Evolutionary conservation across 2,888 invertebrate species (phyloP), one percentile per base, ranked within the genome.

Genomic region (Uloborus plumipes): DNA sequence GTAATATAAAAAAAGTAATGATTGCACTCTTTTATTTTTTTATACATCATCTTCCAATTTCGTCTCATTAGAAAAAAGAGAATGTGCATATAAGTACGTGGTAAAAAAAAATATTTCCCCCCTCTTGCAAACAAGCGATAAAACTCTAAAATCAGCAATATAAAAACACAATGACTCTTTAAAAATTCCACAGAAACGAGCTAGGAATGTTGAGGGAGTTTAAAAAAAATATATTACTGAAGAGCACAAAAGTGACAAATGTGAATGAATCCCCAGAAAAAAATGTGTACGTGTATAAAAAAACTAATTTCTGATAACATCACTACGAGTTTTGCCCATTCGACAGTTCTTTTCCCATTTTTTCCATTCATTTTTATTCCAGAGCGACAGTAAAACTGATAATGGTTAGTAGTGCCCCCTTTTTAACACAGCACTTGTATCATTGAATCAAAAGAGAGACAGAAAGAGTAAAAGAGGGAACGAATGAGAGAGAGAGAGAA

Each of bases 131-230:
- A 65, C 65, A 65, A 65, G 71, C 53, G 70, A 78, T 78, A 78
- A 78, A 78, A 78, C 70, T 65, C 77, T 78, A 64, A 78, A 78
- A 78, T 78, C 77, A 78, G 77, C 77, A 71, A 58, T 78, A 78
- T 78, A 71, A 78, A 78, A 78, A 78, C 77, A 78, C 77, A 78
- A 78, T 78, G 77, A 71, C 77, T 71, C 77, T 71, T 78, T 78
- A 78, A 78, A 78, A 78, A 71, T 76, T 49, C 50, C 39, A 16
- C 18, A 53, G 26, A 31, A 67, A 22, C 51, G 53, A 59, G 61
- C 62, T 50, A 65, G 58, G 64, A 78, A 76, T 65, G 51, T 72
- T 62, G 72, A 50, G 72, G 26, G 51, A 31, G 22, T 22, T 50
- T 66, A 31, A 65, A 74, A 74, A 73, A 73, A 73, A 73, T 22